phyloP scores from a whole-genome alignment of 2,888 invertebrate genomes.

The Rhimphoctona megacephalus region DNA sequence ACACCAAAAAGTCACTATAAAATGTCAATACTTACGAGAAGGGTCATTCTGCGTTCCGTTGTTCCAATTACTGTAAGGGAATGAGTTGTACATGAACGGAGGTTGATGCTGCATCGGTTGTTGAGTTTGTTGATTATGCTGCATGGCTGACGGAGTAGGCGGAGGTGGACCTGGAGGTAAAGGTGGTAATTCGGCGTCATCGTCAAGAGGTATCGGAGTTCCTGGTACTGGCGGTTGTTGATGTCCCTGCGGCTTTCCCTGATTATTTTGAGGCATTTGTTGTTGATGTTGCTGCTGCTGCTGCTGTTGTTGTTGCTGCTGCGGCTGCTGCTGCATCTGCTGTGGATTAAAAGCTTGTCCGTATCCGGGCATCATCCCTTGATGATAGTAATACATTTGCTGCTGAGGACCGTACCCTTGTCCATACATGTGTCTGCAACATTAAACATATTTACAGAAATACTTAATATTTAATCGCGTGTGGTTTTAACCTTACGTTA shows the following conservation, averaged over 20 bases:
- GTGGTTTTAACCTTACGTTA: not conserved
- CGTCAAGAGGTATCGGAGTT: conserved; percentile 86
- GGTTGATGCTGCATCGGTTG: conserved; percentile 82
- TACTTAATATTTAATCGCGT: not conserved
- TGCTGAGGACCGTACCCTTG: conserved; percentile 80
- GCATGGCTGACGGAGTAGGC: conserved; percentile 78
- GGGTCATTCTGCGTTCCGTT: conserved; percentile 78
- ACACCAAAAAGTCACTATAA: not conserved
- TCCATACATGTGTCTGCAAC: conserved; percentile 80
- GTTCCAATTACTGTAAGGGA: conserved; percentile 80
- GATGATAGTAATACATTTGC: conserved; percentile 83
- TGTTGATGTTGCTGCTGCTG: conserved; percentile 74
- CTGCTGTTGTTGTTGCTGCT: conserved; percentile 72
- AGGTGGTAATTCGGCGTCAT: conserved; percentile 86
- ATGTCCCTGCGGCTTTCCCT: conserved; percentile 77
- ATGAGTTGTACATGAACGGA: conserved; percentile 78
- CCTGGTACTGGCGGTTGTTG: conserved; percentile 83
- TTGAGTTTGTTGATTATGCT: conserved; percentile 82
- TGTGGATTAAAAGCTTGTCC: conserved; percentile 81
- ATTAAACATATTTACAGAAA: not conserved
- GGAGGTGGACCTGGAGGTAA: conserved; percentile 87
- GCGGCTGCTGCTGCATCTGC: conserved; percentile 77
- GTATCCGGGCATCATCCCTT: conserved; percentile 82
- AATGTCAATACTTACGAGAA: conserved; percentile 77
- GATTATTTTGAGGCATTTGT: conserved; percentile 76